These are phyloP conservation scores for Ceratotherium simum DNA, from an alignment of 2,113 vertebrate genomes.

Conservation along the genomic window DNA sequence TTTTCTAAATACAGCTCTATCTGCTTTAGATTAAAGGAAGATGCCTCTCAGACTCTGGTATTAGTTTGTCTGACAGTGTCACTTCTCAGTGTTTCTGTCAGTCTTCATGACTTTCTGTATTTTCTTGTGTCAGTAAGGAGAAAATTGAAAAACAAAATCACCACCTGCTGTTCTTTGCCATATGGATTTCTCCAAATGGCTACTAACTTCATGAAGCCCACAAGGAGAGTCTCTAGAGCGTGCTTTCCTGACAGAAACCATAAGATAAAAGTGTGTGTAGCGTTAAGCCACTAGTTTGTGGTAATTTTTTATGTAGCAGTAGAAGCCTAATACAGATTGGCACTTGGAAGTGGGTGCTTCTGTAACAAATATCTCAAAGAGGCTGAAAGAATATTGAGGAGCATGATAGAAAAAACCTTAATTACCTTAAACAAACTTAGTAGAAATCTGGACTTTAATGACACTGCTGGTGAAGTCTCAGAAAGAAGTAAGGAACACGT, in stretches of 20 bases:
- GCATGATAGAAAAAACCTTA: not conserved
- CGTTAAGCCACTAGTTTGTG: too few relatives aligned
- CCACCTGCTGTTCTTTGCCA: not conserved
- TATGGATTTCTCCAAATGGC: not conserved
- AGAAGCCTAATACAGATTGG: not conserved
- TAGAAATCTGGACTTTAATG: constrained; percentile 22
- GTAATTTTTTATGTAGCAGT: too few relatives aligned
- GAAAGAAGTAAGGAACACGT: not conserved
- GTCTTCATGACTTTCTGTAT: not conserved
- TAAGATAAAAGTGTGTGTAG: not conserved
- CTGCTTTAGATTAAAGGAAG: not conserved
- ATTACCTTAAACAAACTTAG: not conserved
- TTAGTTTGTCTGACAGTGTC: not conserved
- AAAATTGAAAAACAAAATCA: not conserved
- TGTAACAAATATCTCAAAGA: not conserved
- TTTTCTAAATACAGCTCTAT: not conserved
- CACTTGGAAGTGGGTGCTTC: not conserved
- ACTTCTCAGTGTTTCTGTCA: not conserved
- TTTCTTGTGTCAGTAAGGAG: not conserved
- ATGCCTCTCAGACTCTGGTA: not conserved
- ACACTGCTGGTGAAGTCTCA: not conserved
- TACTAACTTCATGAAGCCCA: not conserved
- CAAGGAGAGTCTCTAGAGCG: not conserved
- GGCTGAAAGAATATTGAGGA: not conserved
- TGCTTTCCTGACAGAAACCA: not conserved